Evolutionary conservation across 1,140 invertebrate species (phyloP).

Genomic region (Cyphomyrmex costatus): DNA sequence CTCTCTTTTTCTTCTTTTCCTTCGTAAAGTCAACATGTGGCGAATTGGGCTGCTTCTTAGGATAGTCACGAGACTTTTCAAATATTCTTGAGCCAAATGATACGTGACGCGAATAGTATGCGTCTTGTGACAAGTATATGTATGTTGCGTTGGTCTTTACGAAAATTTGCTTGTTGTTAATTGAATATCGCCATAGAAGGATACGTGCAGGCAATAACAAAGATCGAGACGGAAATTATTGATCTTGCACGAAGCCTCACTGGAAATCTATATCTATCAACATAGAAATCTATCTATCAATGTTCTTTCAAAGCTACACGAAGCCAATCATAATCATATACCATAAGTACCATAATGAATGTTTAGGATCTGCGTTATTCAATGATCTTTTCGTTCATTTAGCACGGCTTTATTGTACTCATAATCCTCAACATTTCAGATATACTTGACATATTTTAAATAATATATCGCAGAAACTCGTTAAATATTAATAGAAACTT

Average conservation of each 20-base stretch:
- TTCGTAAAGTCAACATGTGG: not conserved
- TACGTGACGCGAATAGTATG: conserved; percentile 67
- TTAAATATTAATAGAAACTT: not conserved
- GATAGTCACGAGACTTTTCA: conserved; percentile 61
- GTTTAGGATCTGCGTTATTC: not conserved
- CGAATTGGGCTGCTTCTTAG: conserved; percentile 55
- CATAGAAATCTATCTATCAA: not conserved
- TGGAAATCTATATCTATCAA: no score
- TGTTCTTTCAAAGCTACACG: not conserved
- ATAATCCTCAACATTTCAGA: not conserved
- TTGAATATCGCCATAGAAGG: not conserved
- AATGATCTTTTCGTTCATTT: not conserved
- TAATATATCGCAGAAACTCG: conserved; percentile 7
- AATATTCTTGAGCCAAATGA: conserved; percentile 58
- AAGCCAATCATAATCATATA: not conserved
- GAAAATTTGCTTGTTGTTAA: conserved; percentile 38
- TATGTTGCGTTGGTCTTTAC: conserved; percentile 4
- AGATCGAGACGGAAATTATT: not conserved
- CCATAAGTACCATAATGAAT: not conserved
- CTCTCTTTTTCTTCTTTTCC: not conserved
- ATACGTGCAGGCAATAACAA: not conserved
- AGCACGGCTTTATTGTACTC: conserved; percentile 11
- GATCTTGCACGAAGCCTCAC: not conserved
- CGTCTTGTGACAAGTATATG: conserved; percentile 1
- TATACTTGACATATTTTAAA: conserved; percentile 3